Conservation (phyloP, 2,888 invertebrate genomes). For the Coenonympha glycerion region DNA sequence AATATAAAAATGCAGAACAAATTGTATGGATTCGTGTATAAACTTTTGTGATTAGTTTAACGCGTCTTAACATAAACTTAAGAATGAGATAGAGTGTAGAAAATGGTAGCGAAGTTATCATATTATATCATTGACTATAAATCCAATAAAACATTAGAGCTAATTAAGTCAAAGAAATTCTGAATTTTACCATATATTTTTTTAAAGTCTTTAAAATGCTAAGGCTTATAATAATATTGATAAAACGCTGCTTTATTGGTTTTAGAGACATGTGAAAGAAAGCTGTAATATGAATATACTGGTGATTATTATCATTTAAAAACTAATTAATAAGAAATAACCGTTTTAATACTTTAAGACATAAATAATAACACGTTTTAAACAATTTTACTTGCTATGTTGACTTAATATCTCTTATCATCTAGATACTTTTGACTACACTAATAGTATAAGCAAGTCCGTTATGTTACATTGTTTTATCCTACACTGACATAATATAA, state of each 20-base stretch:
- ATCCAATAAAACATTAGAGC: constrained; percentile 61
- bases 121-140: constrained; percentile 44
- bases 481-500: constrained; percentile 73
- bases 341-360: constrained; percentile 77
- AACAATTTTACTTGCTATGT: constrained; percentile 76
- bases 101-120: constrained; percentile 42
- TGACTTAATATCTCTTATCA: constrained; percentile 75
- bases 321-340: constrained; percentile 77
- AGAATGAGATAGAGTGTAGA: constrained; percentile 71
- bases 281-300: constrained; percentile 59
- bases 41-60: constrained; percentile 11
- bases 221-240: constrained; percentile 9
- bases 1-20: constrained; percentile 39
- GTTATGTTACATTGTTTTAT: constrained; percentile 62
- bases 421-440: constrained; percentile 66
- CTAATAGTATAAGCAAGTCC: constrained; percentile 75
- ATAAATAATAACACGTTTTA: constrained; percentile 77
- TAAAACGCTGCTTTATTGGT: constrained; percentile 54
- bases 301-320: constrained; percentile 70
- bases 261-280: constrained; percentile 51
- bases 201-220: constrained; percentile 6
- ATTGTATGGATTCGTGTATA: constrained; percentile 13
- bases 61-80: constrained; percentile 25
- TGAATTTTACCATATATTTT: constrained; percentile 17
- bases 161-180: constrained; percentile 17